Evolutionary conservation across 2,888 invertebrate genomes (phyloP).

Genomic region (Dryobotodes eremita): DNA sequence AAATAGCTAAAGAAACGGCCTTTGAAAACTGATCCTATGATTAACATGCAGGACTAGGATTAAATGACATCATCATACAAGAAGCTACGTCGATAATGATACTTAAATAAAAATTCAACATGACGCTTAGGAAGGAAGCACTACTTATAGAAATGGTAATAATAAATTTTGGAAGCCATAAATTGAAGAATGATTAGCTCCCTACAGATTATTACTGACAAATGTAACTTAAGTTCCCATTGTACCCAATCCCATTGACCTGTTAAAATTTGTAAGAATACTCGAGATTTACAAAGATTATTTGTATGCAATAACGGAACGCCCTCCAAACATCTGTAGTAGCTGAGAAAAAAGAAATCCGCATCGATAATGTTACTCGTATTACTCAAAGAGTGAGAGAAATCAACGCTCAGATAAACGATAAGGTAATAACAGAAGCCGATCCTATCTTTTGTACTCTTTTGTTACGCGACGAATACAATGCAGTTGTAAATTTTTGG

Average conservation of each 20-base stretch:
- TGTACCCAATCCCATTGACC: slow-evolving; percentile 58
- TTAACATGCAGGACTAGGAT: slow-evolving; percentile 59
- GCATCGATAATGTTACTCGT: slow-evolving; percentile 83
- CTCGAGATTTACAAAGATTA: slow-evolving; percentile 74
- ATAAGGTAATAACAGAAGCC: slow-evolving; percentile 90
- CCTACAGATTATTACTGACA: slow-evolving; percentile 66
- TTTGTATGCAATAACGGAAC: slow-evolving; percentile 86
- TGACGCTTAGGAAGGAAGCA: slow-evolving; percentile 65
- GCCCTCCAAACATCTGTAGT: slow-evolving; percentile 87
- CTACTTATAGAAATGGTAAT: slow-evolving; percentile 56
- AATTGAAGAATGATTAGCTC: slow-evolving; percentile 71
- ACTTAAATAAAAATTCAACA: slow-evolving; percentile 64
- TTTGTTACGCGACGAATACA: slow-evolving; percentile 84
- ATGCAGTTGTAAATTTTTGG: slow-evolving; percentile 91
- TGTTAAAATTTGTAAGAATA: slow-evolving; percentile 67
- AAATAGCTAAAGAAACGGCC: slow-evolving; percentile 46
- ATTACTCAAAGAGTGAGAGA: slow-evolving; percentile 88
- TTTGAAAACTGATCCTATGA: slow-evolving; percentile 62
- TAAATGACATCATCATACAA: slow-evolving; percentile 66
- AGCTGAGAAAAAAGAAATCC: slow-evolving; percentile 75
- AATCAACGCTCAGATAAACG: slow-evolving; percentile 86
- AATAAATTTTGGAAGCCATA: slow-evolving; percentile 66
- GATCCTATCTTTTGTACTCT: slow-evolving; percentile 88
- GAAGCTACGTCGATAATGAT: slow-evolving; percentile 42
- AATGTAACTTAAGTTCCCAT: slow-evolving; percentile 60